Conservation (phyloP, 2,888 invertebrate genomes). For the Yponomeuta sedellus region DNA sequence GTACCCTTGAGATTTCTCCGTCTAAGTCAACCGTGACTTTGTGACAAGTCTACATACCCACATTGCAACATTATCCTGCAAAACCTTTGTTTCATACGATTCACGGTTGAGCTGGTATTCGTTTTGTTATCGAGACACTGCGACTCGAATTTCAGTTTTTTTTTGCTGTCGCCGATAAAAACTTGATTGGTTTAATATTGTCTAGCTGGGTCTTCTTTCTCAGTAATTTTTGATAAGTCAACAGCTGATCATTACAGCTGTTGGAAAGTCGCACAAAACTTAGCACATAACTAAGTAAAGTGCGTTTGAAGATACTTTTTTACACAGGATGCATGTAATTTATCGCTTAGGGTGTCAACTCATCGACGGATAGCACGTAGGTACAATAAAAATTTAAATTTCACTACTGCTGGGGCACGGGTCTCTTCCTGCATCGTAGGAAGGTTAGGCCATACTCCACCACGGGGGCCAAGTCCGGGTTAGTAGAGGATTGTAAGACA, state of each 20-base stretch:
- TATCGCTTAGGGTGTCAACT: too few species aligned
- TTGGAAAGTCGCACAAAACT: too few species aligned
- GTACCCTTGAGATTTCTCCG: not conserved
- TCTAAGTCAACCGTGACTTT: not conserved
- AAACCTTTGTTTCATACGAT: not conserved
- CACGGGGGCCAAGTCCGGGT: too few species aligned
- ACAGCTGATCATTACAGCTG: not conserved
- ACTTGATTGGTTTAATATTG: not conserved
- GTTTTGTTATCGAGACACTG: not conserved
- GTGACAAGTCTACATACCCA: not conserved
- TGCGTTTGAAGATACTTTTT: too few species aligned
- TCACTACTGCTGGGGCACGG: too few species aligned
- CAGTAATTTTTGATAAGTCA: not conserved
- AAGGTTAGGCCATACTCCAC: too few species aligned
- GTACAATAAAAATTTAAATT: too few species aligned
- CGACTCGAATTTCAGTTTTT: not conserved
- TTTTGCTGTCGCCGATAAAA: not conserved
- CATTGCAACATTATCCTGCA: not conserved
- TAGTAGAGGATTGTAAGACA: too few species aligned
- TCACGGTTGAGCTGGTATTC: not conserved
- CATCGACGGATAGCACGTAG: too few species aligned
- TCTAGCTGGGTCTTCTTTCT: not conserved
- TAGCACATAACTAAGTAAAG: too few species aligned
- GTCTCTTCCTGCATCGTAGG: too few species aligned
- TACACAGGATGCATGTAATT: too few species aligned